Evolutionary conservation across 1,140 invertebrate genomes (phyloP).

Genomic region (Platyura marginata): DNA sequence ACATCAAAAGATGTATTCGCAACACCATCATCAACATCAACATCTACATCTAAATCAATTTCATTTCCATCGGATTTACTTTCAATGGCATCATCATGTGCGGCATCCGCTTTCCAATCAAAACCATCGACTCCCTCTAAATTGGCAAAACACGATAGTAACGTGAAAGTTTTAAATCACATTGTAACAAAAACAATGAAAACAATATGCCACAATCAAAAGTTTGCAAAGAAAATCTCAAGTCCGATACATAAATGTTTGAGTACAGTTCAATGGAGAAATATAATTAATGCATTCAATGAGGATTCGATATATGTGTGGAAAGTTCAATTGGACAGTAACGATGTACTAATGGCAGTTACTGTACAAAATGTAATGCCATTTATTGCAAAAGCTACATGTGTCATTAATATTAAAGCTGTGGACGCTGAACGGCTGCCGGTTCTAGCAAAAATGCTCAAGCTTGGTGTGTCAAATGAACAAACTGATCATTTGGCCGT

Average conservation of each 20-base stretch:
- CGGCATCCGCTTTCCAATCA: too few relatives aligned
- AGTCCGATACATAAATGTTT: constrained; percentile 1
- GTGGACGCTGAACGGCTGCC: constrained; percentile 7
- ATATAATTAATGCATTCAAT: constrained; percentile 16
- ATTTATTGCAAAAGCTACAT: constrained; percentile 12
- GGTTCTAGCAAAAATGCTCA: constrained; percentile 14
- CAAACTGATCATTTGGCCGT: constrained; percentile 9
- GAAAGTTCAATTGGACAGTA: constrained; percentile 15
- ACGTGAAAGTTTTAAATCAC: background rate
- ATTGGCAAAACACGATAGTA: too few relatives aligned
- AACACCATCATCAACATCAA: too few relatives aligned
- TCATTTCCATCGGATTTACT: too few relatives aligned
- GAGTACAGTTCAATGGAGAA: constrained; percentile 19
- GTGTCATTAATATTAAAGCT: constrained; percentile 12
- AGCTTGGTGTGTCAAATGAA: constrained; percentile 10
- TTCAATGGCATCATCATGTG: too few relatives aligned
- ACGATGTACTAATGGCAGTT: constrained; percentile 12
- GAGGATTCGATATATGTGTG: constrained; percentile 16
- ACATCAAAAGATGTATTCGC: too few relatives aligned
- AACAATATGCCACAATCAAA: background rate
- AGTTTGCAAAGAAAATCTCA: background rate
- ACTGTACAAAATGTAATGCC: constrained; percentile 19
- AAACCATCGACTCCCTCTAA: too few relatives aligned
- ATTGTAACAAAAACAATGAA: constrained; percentile 1
- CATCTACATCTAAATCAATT: too few relatives aligned